Percentiles rank a stretch among this genome's conserved stretches.
Evolutionary conservation across 2,888 invertebrate species (phyloP).

Genomic region (Nymphalis polychloros): DNA sequence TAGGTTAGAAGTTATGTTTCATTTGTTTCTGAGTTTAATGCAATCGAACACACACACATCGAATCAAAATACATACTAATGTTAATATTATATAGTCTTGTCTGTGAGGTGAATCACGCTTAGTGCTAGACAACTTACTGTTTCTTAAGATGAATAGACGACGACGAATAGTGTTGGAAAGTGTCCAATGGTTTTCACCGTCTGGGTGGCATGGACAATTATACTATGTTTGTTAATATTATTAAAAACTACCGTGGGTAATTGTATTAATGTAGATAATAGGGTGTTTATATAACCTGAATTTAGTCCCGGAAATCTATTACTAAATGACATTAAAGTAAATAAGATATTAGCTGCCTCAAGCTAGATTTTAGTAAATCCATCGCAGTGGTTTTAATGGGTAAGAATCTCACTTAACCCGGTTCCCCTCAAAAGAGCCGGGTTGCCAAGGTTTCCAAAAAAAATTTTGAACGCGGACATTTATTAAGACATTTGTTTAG

Average conservation of each 20-base stretch:
- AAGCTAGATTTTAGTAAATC: too few species aligned
- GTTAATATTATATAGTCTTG: conserved; percentile 6
- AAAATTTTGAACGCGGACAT: too few species aligned
- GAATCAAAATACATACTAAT: not conserved
- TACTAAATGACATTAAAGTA: too few species aligned
- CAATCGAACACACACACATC: too few species aligned
- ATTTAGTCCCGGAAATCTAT: too few species aligned
- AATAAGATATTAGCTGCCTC: too few species aligned
- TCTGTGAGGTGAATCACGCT: conserved; percentile 26
- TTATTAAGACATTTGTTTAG: too few species aligned
- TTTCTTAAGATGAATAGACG: conserved; percentile 28
- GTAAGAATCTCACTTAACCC: too few species aligned
- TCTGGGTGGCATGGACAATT: conserved; percentile 18
- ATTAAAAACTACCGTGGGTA: not conserved
- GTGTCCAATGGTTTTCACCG: conserved; percentile 32
- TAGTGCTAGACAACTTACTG: conserved; percentile 15
- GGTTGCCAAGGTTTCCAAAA: too few species aligned
- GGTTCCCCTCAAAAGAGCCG: too few species aligned
- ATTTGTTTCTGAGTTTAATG: not conserved
- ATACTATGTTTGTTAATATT: conserved; percentile 5
- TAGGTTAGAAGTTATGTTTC: not conserved
- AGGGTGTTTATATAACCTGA: too few species aligned
- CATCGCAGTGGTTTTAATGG: too few species aligned
- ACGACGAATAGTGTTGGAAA: conserved; percentile 29
- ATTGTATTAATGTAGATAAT: not conserved